Base-by-base conservation (phyloP, 1,140 invertebrate genomes). In the Cylas formicarius region DNA sequence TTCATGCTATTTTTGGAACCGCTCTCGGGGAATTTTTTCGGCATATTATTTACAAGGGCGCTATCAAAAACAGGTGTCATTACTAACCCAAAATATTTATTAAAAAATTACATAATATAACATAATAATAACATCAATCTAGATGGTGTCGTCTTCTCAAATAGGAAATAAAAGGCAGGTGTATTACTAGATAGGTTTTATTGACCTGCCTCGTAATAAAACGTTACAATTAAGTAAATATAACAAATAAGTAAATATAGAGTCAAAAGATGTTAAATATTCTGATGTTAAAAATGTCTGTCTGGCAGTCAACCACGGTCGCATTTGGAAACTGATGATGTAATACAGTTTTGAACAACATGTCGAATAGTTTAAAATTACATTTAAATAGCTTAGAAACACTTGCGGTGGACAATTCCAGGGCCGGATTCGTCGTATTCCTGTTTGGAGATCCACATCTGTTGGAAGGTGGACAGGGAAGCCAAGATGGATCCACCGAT, bases 361-460 rank as follows among this genome's bases (percentile, higher is more conserved):
- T 53, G 48, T 48, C 14, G 28, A 39, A 52, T 53, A 54, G 44
- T 40, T 58, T 45, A 43, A 45, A 48, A 50, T 45, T 53, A 43
- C 52, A 53, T 46, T 45, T 18, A 51, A 50, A 50, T 49, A 24
- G 50, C 46, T 88, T 92, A 93, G 81, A 93, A 93, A 77, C 90
- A 93, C 73, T 93, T 93, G 74, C 89, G 82, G 80, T 93, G 89
- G 55, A 93, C 90, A 68, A 92, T 91, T 64, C 82, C 84, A 54
- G 89, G 89, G 57, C 90, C 90, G 60, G 86, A 90, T 70, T 93
- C 90, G 71, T 93, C 89, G 72, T 93, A 93, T 68, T 93, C 89
- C 71, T 91, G 86, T 68, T 92, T 92, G 63, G 84, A 87, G 74
- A 94, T 94, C 90, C 90, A 94, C 86, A 89, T 89, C 70, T 85